phyloP scores from a whole-genome alignment of 2,888 invertebrate species.

The Linnaemya vulpina region DNA sequence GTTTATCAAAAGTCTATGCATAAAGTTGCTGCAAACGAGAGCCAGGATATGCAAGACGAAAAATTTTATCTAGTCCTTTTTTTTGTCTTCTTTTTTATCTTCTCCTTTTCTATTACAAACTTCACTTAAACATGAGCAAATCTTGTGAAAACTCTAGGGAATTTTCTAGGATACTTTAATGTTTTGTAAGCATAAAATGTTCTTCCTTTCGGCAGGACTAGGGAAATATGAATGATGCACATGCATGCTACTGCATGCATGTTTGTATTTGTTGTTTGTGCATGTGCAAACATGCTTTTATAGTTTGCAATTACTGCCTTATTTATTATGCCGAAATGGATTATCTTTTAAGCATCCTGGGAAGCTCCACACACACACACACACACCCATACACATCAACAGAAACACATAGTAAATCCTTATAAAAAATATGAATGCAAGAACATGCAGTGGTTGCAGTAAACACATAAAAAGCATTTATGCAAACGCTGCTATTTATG shows the following conservation, averaged over 20 bases:
- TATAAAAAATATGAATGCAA: constrained; percentile 50
- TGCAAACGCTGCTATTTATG: constrained; percentile 78
- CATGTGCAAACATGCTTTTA: constrained; percentile 66
- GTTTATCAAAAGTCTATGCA: background rate
- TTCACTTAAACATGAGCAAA: constrained; percentile 49
- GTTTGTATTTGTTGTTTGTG: constrained; percentile 14
- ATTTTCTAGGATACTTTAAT: constrained; percentile 61
- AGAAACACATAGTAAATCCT: background rate
- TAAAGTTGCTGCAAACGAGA: constrained; percentile 21
- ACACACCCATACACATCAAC: background rate
- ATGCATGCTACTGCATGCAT: background rate
- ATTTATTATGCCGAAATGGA: constrained; percentile 80
- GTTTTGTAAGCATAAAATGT: constrained; percentile 58
- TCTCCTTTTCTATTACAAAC: no score
- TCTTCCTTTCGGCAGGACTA: constrained; percentile 7
- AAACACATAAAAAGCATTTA: constrained; percentile 73
- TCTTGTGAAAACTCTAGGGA: constrained; percentile 63
- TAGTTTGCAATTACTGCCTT: constrained; percentile 77
- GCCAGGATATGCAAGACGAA: background rate
- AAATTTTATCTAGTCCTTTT: background rate
- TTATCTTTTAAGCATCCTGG: constrained; percentile 78
- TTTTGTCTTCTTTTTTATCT: background rate
- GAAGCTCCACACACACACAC: constrained; percentile 68
- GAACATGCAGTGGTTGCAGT: constrained; percentile 40
- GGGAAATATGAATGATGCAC: constrained; percentile 40